Base-by-base conservation (phyloP, 2,888 invertebrate genomes). In the Polyommatus icarus region DNA sequence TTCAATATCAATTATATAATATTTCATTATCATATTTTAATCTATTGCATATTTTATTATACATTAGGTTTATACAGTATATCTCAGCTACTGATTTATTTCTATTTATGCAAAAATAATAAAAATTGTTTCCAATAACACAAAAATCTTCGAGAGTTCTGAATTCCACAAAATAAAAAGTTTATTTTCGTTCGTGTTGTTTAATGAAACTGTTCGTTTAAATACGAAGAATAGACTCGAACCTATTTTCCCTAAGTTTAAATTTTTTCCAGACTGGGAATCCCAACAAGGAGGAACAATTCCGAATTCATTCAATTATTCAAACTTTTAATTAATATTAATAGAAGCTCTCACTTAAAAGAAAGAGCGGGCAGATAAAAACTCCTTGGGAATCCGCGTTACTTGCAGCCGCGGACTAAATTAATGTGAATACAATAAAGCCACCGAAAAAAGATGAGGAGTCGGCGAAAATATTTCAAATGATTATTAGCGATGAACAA, bases 241-340 rank as follows among this genome's bases (percentile, higher is more conserved):
- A 82, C 81, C 81, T 84, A 80, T 83, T 84, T 82, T 81, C 84
- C 86, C 84, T 85, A 88, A 90, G 86, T 91, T 92, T 92, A 91
- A 91, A 93, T 93, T 92, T 92, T 91, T 89, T 88, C 88, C 87
- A 84, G 89, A 89, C 89, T 90, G 88, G 85, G 89, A 88, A 87
- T 86, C 87, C 87, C 87, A 87, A 91, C 90, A 91, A 90, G 91
- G 89, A 84, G 83, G 89, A 89, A 93, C 91, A 91, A 92, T 92
- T 89, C 90, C 85, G 86, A 90, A 91, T 90, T 88, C 89, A 91
- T 93, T 92, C 91, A 93, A 91, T 93, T 92, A 93, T 93, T 92
- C 91, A 92, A 93, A 93, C 90, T 93, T 94, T 93, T 93, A 93
- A 93, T 94, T 93, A 94, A 94, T 93, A 94, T 94, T 93, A 94